Evolutionary conservation across 2,113 vertebrate genomes (phyloP).

Genomic region (Psettodes erumei): DNA sequence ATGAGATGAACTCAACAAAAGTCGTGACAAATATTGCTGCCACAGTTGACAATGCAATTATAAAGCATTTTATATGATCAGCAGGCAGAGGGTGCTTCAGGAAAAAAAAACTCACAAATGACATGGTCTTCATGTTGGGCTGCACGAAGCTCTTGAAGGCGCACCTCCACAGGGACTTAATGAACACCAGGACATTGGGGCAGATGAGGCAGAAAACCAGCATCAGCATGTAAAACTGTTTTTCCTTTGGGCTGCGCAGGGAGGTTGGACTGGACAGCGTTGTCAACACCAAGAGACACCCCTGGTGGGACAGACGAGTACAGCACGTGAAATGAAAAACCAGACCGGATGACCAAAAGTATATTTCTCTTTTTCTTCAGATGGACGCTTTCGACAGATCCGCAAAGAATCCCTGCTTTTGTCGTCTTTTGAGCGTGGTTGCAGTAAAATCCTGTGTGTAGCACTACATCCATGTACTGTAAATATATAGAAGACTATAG

Average conservation of each 20-base stretch:
- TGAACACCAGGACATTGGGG: slow-evolving; percentile 82
- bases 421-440: background rate
- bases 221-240: slow-evolving; percentile 83
- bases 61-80: background rate
- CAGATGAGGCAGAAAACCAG: slow-evolving; percentile 79
- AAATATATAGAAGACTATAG: background rate
- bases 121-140: slow-evolving; percentile 77
- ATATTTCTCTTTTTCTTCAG: background rate
- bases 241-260: slow-evolving; percentile 48
- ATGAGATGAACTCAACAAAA: background rate
- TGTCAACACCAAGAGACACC: slow-evolving; percentile 77
- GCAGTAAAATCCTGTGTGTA: background rate
- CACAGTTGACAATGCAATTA: too few species aligned
- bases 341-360: background rate
- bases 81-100: background rate
- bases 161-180: slow-evolving; percentile 84
- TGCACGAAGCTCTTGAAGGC: slow-evolving; percentile 80
- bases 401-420: background rate
- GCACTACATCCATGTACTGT: background rate
- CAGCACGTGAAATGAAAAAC: background rate
- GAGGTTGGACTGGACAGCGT: slow-evolving; percentile 74
- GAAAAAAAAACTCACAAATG: slow-evolving; percentile 72
- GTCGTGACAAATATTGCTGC: background rate
- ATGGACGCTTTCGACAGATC: background rate
- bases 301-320: slow-evolving; percentile 65